phyloP scores from a whole-genome alignment of 2,888 invertebrate species.

The Galerucella pusilla region DNA sequence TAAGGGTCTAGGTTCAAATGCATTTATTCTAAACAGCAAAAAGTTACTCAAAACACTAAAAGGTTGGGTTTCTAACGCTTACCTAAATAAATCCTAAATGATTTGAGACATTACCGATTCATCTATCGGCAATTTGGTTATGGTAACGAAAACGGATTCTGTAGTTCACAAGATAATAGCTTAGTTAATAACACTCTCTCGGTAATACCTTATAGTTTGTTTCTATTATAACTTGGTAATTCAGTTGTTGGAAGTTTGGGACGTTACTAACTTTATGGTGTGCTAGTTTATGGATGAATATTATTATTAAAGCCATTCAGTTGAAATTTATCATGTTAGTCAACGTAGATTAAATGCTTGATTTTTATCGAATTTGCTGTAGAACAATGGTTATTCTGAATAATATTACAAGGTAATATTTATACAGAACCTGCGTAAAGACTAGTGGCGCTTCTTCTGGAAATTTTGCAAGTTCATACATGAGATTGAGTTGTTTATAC shows the following conservation, averaged over 20 bases:
- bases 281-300: neutral
- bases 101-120: neutral
- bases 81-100: too few relatives aligned
- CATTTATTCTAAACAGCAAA: too few relatives aligned
- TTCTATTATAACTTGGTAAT: slow-evolving; percentile 26
- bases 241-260: slow-evolving; percentile 10
- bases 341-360: neutral
- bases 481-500: too few relatives aligned
- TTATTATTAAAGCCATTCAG: neutral
- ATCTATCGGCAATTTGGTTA: neutral
- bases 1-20: too few relatives aligned
- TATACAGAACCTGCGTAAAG: too few relatives aligned
- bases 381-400: too few relatives aligned
- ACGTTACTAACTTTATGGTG: slow-evolving; percentile 2
- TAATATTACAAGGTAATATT: too few relatives aligned
- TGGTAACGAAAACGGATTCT: neutral
- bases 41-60: too few relatives aligned
- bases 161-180: neutral
- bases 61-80: too few relatives aligned
- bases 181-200: neutral
- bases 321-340: neutral
- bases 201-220: slow-evolving; percentile 21
- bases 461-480: too few relatives aligned
- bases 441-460: too few relatives aligned
- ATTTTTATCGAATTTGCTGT: too few relatives aligned